Evolutionary conservation across 2,888 invertebrate genomes (phyloP).

Genomic region (Tigriopus californicus): DNA sequence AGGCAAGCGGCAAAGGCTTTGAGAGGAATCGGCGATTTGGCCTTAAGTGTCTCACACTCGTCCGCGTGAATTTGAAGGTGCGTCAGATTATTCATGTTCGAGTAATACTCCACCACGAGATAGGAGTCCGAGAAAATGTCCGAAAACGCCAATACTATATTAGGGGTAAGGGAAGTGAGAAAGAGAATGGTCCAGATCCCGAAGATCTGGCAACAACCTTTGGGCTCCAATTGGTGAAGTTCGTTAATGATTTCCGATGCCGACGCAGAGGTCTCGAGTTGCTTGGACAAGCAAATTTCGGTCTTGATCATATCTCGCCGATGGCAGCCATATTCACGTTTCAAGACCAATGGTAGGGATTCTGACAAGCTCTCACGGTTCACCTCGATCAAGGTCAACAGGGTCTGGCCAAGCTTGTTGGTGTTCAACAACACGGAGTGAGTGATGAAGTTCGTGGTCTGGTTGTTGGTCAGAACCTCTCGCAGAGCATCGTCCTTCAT

Average conservation of each 20-base stretch:
- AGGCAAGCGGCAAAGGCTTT: not conserved
- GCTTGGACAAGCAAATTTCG: not conserved
- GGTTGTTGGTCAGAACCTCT: constrained; percentile 3
- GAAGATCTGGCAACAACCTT: not conserved
- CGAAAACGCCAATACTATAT: not conserved
- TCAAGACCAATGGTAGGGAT: constrained; percentile 1
- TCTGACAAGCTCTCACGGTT: not conserved
- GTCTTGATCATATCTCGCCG: not conserved
- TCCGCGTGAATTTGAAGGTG: not conserved
- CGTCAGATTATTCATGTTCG: not conserved
- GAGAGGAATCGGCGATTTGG: not conserved
- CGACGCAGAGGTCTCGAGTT: not conserved
- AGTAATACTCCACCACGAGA: not conserved
- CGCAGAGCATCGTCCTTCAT: constrained; percentile 8
- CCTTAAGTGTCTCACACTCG: not conserved
- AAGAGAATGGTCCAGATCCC: not conserved
- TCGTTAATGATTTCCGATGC: constrained; percentile 2
- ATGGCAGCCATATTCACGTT: constrained; percentile 9
- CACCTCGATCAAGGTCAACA: not conserved
- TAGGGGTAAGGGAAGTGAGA: not conserved
- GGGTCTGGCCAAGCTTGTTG: not conserved
- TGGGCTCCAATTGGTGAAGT: constrained; percentile 1
- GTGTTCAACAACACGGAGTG: not conserved
- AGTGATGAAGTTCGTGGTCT: not conserved
- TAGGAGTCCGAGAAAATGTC: constrained; percentile 5